Evolutionary conservation across 2,113 vertebrate genomes (phyloP).

Genomic region (Chloropsis cyanopogon): DNA sequence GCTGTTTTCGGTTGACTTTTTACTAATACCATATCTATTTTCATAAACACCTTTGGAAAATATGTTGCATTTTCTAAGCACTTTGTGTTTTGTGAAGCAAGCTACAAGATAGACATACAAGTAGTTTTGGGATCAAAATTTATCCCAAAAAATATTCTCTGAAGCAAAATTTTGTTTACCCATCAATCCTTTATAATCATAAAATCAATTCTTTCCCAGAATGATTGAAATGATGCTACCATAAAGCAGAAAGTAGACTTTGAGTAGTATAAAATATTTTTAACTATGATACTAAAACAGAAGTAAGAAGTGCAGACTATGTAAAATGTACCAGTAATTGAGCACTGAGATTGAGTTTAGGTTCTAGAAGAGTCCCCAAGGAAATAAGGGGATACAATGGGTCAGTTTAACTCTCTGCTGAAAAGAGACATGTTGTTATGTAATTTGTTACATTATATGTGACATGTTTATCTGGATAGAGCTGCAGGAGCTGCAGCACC

Average conservation of each 20-base stretch:
- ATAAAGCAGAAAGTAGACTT: not conserved
- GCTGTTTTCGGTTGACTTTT: conserved; percentile 31
- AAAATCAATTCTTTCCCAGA: not conserved
- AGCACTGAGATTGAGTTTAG: not conserved
- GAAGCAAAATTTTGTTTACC: not conserved
- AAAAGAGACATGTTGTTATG: not conserved
- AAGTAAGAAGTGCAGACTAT: not conserved
- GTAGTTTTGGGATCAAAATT: not conserved
- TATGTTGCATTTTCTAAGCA: not conserved
- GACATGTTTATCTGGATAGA: not conserved
- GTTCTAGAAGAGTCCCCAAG: not conserved
- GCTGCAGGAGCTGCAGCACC: not conserved
- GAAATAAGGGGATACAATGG: not conserved
- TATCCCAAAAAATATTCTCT: not conserved
- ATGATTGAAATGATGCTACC: not conserved
- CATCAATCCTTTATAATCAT: not conserved
- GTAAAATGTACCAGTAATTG: not conserved
- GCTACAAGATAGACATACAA: not conserved
- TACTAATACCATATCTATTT: not conserved
- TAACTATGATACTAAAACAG: not conserved
- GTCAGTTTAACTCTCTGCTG: conserved; percentile 3
- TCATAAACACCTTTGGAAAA: not conserved
- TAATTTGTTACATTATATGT: not conserved
- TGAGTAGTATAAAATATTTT: not conserved
- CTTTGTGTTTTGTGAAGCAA: not conserved